These are phyloP conservation scores for Drosophila albomicans DNA, from an alignment of 1,140 invertebrate species.

Conservation along the genomic window DNA sequence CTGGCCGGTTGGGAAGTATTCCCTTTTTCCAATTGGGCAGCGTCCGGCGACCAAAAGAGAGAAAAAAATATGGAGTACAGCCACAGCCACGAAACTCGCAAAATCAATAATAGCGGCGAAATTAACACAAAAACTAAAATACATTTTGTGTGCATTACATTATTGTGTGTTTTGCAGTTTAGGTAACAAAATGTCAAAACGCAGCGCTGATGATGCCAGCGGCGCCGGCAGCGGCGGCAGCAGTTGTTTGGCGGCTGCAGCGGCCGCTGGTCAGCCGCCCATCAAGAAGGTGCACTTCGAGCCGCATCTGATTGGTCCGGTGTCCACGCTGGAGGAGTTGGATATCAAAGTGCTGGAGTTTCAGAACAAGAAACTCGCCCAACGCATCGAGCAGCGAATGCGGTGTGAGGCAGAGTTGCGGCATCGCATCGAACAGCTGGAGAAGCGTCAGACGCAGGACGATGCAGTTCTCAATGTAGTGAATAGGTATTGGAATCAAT, in stretches of 20 bases:
- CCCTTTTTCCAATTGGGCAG: constrained; percentile 8
- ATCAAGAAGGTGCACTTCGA: constrained; percentile 98
- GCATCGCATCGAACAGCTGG: constrained; percentile 97
- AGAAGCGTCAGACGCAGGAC: constrained; percentile 98
- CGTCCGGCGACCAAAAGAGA: constrained; percentile 51
- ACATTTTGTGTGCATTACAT: constrained; percentile 13
- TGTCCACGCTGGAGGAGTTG: constrained; percentile 98
- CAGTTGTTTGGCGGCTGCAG: constrained; percentile 70
- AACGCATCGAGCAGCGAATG: constrained; percentile 96
- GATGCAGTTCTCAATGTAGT: constrained; percentile 99
- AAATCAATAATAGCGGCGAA: constrained; percentile 70
- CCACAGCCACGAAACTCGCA: constrained; percentile 61
- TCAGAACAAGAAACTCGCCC: constrained; percentile 98
- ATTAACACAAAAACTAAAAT: constrained; percentile 30
- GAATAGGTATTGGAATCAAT: constrained; percentile 98
- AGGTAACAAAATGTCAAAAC: constrained; percentile 88
- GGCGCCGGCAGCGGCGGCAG: constrained; percentile 76
- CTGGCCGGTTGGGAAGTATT: too few relatives aligned
- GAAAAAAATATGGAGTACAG: constrained; percentile 79
- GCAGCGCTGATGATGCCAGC: constrained; percentile 88
- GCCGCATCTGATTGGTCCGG: constrained; percentile 95
- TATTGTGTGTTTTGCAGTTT: constrained; percentile 41
- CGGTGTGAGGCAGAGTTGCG: constrained; percentile 95
- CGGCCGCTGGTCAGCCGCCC: constrained; percentile 86
- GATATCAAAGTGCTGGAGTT: constrained; percentile 98